Evolutionary conservation across 64 coral and sea anemone genomes (phyloP).

Genomic region (Orbicella faveolata): DNA sequence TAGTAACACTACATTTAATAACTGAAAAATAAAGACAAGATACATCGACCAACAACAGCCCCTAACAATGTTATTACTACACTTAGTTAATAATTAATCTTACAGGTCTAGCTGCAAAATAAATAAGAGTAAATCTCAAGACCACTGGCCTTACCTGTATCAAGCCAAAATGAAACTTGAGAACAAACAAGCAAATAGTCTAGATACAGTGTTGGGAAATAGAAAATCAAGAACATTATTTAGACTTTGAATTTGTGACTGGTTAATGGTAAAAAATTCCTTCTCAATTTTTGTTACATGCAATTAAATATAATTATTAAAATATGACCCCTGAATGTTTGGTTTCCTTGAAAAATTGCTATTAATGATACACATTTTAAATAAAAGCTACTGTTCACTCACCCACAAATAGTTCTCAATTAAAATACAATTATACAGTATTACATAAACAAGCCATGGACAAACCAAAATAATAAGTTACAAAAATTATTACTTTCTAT

Average conservation of each 20-base stretch:
- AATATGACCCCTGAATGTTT: constrained; percentile 36
- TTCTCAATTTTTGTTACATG: neutral
- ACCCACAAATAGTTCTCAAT: no score
- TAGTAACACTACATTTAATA: no score
- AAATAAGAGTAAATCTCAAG: constrained; percentile 14
- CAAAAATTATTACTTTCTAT: no score
- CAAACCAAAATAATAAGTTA: no score
- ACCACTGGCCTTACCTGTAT: constrained; percentile 38
- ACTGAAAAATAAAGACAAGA: no score
- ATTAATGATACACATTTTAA: neutral
- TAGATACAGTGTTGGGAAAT: constrained; percentile 85
- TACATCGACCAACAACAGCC: neutral
- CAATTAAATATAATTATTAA: neutral
- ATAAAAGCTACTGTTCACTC: no score
- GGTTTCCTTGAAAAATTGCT: neutral
- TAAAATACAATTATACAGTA: no score
- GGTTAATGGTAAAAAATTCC: constrained; percentile 1
- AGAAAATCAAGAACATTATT: constrained; percentile 90
- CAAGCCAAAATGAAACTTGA: constrained; percentile 87
- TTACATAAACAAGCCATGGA: no score
- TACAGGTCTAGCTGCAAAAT: neutral
- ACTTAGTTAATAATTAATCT: neutral
- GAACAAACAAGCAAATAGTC: constrained; percentile 75
- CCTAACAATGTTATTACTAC: neutral
- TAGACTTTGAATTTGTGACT: constrained; percentile 59